Percentiles rank a stretch among this genome's conserved stretches.
phyloP scores from a whole-genome alignment of 2,888 invertebrate genomes.

The Acronicta alni region DNA sequence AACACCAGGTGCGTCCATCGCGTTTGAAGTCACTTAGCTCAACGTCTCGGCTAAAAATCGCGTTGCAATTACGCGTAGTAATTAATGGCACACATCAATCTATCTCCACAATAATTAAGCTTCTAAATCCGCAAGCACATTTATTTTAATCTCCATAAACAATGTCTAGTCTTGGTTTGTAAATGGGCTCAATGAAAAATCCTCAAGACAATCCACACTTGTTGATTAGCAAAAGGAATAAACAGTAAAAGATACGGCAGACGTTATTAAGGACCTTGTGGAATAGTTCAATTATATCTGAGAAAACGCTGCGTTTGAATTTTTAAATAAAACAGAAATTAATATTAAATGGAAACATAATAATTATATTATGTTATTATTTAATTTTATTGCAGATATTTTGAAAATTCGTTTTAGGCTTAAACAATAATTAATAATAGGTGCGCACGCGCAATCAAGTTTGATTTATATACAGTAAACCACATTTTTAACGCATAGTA shows the following conservation, averaged over 20 bases:
- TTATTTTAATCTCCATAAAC: slow-evolving; percentile 47
- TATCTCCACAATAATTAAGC: slow-evolving; percentile 39
- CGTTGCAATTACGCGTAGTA: slow-evolving; percentile 32
- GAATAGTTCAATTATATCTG: slow-evolving; percentile 19
- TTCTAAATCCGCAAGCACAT: slow-evolving; percentile 44
- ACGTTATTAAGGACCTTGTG: slow-evolving; percentile 56
- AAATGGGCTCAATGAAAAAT: slow-evolving; percentile 75
- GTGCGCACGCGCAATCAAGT: too few species aligned
- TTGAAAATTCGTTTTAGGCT: too few species aligned
- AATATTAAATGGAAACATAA: too few species aligned
- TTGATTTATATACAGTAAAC: too few species aligned
- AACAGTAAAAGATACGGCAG: slow-evolving; percentile 60
- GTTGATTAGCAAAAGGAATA: slow-evolving; percentile 79
- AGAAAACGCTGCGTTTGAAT: background rate
- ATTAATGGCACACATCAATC: slow-evolving; percentile 46
- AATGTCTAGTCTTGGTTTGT: slow-evolving; percentile 37
- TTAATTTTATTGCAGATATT: too few species aligned
- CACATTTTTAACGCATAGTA: too few species aligned
- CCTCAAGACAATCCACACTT: slow-evolving; percentile 74
- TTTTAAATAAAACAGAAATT: too few species aligned
- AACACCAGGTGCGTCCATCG: slow-evolving; percentile 28
- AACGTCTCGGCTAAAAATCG: slow-evolving; percentile 20
- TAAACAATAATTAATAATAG: too few species aligned
- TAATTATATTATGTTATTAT: too few species aligned
- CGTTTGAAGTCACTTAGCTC: slow-evolving; percentile 20